Base-by-base conservation (phyloP, 2,797 vertebrate species). In the Micromesistius poutassou region DNA sequence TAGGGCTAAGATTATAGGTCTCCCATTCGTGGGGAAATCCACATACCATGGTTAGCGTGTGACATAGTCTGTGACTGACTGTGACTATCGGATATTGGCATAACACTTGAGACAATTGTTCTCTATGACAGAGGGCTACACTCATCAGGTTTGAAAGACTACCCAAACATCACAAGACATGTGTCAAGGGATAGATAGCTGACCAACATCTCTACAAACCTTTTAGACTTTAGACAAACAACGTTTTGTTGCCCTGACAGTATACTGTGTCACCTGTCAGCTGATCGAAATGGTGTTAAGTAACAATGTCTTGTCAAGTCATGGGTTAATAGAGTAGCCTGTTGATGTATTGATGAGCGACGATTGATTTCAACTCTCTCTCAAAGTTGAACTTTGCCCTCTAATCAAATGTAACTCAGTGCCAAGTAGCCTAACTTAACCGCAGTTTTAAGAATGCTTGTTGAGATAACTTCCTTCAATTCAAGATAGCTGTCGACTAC, bases 351-450 rank as follows among this genome's bases (percentile, higher is more conserved):
- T 83, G 81, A 83, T 79, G 78, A 82, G 55, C 80, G 25, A 46
- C 86, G 83, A 89, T 80, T 80, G 33, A 31, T 25, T 68, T 84
- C 83, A 88, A 88, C 84, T 85, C 72, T 85, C 72, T 76, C 13
- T n/a, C n/a, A 40, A 71, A 77, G 77, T 25, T 89, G 87, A 7
- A 89, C 89, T 90, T 89, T 91, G 84, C n/a, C 71, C 85, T 75
- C 70, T 68, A 68, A 9, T 68, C 62, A 74, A 50, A 72, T 77
- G 70, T n/a, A 19, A 22, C 70, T 77, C 22, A 72, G 40, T 80
- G 77, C 40, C n/a, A n/a, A n/a, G n/a, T n/a, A n/a, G n/a, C n/a
- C n/a, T 80, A 76, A 84, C 78, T 75, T 77, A 55, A 82, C 36
- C 46, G 76, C 75, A 74, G 30, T 28, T 38, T 38, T 22, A 36